These are phyloP conservation scores for Ophion costatus DNA, from an alignment of 2,888 invertebrate genomes.

Conservation along the genomic window DNA sequence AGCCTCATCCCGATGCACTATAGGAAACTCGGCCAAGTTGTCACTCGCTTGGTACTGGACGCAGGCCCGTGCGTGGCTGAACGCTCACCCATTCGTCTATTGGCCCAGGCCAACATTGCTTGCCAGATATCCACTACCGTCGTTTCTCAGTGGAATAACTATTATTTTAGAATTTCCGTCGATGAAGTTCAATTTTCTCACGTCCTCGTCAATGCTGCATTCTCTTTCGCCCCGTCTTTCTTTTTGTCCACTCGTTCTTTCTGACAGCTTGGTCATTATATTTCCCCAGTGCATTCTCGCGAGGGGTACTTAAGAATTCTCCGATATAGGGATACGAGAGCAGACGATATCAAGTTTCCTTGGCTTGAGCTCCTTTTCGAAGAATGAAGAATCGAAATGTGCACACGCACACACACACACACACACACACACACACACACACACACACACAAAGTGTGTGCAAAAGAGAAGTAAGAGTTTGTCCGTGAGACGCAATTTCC, in stretches of 20 bases:
- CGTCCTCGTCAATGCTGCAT: slow-evolving; percentile 13
- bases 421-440: no score
- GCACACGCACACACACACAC: no score
- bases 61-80: no score
- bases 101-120: no score
- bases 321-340: slow-evolving; percentile 25
- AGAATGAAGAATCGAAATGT: slow-evolving; percentile 33
- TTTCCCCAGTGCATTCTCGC: slow-evolving; percentile 23
- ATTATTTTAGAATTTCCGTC: no score
- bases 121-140: no score
- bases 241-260: slow-evolving; percentile 39
- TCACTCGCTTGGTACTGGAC: no score
- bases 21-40: no score
- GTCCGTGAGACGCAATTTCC: slow-evolving; percentile 77
- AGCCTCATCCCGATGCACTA: no score
- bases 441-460: no score
- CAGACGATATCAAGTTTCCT: slow-evolving; percentile 37
- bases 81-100: no score
- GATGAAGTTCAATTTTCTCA: neutral
- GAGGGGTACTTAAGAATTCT: slow-evolving; percentile 45
- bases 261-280: slow-evolving; percentile 39
- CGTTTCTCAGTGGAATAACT: no score
- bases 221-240: slow-evolving; percentile 5
- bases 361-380: slow-evolving; percentile 29
- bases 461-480: slow-evolving; percentile 24